Evolutionary conservation across 1,140 invertebrate species (phyloP).

Genomic region (Mesaphorura yosii): DNA sequence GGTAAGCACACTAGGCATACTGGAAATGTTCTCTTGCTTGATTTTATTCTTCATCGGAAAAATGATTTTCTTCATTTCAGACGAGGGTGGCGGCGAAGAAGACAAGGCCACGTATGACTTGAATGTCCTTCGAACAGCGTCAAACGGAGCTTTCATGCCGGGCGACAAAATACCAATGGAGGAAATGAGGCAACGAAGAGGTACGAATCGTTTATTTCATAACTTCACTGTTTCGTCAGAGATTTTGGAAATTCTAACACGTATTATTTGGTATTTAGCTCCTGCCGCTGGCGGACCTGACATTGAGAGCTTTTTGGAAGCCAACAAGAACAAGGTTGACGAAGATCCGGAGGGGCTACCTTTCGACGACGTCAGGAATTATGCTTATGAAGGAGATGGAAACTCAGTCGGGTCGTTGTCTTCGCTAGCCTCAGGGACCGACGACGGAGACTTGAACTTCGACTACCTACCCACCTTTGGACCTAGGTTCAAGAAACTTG

Average conservation of each 20-base stretch:
- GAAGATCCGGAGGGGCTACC: slow-evolving; percentile 79
- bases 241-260: not conserved
- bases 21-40: too few species aligned
- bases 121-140: slow-evolving; percentile 64
- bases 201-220: slow-evolving; percentile 1
- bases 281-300: slow-evolving; percentile 53
- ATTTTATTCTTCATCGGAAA: too few species aligned
- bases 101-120: slow-evolving; percentile 86
- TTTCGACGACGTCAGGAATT: slow-evolving; percentile 88
- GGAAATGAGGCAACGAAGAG: slow-evolving; percentile 29
- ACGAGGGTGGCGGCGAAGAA: slow-evolving; percentile 90
- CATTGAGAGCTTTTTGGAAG: slow-evolving; percentile 79
- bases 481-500: slow-evolving; percentile 87
- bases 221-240: slow-evolving; percentile 1
- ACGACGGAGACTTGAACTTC: slow-evolving; percentile 90
- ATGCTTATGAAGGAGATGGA: slow-evolving; percentile 91
- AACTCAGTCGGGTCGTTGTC: slow-evolving; percentile 84
- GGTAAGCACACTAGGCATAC: too few species aligned
- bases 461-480: slow-evolving; percentile 94
- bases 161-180: slow-evolving; percentile 35
- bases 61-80: too few species aligned
- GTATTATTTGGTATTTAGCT: too few species aligned
- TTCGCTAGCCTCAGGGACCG: slow-evolving; percentile 80
- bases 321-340: slow-evolving; percentile 77
- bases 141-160: slow-evolving; percentile 40